These are phyloP conservation scores for Heliconius hewitsoni DNA, from an alignment of 1,140 invertebrate genomes.

Conservation along the genomic window DNA sequence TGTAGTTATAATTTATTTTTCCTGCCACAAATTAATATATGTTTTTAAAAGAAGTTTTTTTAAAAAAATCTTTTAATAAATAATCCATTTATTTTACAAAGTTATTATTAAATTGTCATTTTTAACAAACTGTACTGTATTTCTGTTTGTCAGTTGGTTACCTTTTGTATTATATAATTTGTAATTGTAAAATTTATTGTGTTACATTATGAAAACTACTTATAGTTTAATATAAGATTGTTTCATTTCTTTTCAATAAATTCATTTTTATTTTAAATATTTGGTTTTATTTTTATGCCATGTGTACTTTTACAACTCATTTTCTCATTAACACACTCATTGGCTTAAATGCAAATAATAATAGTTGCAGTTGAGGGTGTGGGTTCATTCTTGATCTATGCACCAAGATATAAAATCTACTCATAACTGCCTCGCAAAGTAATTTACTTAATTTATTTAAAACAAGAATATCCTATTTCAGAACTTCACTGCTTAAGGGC, in stretches of 20 bases:
- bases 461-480: no score
- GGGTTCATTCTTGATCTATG: no score
- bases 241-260: constrained; percentile 70
- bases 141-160: constrained; percentile 51
- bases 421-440: not conserved
- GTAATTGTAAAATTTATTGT: constrained; percentile 60
- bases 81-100: not conserved
- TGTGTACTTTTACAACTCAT: not conserved
- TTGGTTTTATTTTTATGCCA: constrained; percentile 1
- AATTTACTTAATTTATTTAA: no score
- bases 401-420: no score
- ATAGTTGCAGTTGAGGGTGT: no score
- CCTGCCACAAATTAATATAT: no score
- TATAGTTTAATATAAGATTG: constrained; percentile 63
- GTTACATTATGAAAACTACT: constrained; percentile 53
- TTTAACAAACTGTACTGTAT: constrained; percentile 35
- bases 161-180: constrained; percentile 54
- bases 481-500: no score
- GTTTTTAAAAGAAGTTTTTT: no score
- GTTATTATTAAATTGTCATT: not conserved
- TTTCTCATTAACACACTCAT: no score
- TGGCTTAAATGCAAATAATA: no score
- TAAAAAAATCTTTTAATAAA: not conserved
- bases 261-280: constrained; percentile 59
- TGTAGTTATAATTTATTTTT: no score